These are phyloP conservation scores for Calcarius ornatus DNA, from an alignment of 2,113 vertebrate genomes.

Conservation along the genomic window DNA sequence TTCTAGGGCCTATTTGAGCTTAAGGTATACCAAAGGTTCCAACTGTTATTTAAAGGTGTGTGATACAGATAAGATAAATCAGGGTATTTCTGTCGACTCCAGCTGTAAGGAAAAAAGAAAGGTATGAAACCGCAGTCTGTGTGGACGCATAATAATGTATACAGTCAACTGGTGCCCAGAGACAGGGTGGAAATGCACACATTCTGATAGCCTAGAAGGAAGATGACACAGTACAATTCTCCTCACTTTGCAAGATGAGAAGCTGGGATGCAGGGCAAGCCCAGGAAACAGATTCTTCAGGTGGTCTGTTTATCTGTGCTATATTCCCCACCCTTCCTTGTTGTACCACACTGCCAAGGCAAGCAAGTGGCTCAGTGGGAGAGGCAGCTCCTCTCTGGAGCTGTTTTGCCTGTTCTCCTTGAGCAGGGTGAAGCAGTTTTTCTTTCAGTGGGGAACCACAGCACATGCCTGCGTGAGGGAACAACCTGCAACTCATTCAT, in stretches of 20 bases:
- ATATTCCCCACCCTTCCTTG: neutral
- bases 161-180: neutral
- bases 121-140: neutral
- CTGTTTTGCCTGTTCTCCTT: neutral
- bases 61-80: neutral
- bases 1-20: neutral
- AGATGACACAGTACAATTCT: neutral
- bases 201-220: neutral
- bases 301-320: neutral
- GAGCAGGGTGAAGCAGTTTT: neutral
- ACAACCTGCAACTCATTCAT: neutral
- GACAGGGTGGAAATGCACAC: neutral
- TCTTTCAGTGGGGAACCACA: neutral
- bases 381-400: neutral
- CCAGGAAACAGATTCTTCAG: neutral
- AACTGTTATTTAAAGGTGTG: neutral
- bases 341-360: neutral
- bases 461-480: rapidly evolving
- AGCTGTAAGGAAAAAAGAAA: neutral
- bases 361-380: neutral
- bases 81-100: neutral
- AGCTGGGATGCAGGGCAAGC: neutral
- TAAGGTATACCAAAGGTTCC: neutral
- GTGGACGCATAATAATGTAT: neutral
- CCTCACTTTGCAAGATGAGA: neutral